Conservation (phyloP, 2,888 invertebrate species). For the Protodeltote pygarga region DNA sequence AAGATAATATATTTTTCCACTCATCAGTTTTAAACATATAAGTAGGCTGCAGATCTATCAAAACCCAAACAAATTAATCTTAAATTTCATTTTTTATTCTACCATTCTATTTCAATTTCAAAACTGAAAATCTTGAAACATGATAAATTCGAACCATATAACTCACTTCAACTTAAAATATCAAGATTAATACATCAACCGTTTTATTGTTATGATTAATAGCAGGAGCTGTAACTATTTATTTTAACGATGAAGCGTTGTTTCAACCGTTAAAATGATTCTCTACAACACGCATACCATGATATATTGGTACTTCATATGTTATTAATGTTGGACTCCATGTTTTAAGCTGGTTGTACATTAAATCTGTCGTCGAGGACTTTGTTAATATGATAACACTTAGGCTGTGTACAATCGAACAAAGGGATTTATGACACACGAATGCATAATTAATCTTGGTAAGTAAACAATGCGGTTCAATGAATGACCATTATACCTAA, state of each 20-base stretch:
- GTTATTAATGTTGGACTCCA: slow-evolving; percentile 25
- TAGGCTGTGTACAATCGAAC: no score
- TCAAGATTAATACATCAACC: slow-evolving; percentile 38
- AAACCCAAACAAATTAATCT: slow-evolving; percentile 17
- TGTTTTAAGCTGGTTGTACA: slow-evolving; percentile 11
- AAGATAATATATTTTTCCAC: no score
- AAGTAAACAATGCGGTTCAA: no score
- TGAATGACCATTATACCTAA: no score
- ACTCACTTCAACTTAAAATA: slow-evolving; percentile 39
- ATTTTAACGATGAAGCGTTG: slow-evolving; percentile 21
- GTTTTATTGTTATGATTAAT: slow-evolving; percentile 47
- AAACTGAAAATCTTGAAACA: slow-evolving; percentile 14
- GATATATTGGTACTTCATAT: slow-evolving; percentile 22
- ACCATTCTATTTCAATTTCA: slow-evolving; percentile 4
- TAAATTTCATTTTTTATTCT: background rate
- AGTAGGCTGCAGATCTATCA: no score
- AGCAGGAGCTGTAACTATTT: slow-evolving; percentile 10
- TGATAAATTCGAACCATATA: slow-evolving; percentile 36
- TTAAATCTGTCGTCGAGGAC: background rate
- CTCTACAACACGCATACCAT: slow-evolving; percentile 9
- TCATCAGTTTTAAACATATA: no score
- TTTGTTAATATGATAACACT: no score
- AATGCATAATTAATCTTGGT: no score
- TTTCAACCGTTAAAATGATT: slow-evolving; percentile 20
- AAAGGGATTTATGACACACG: no score